phyloP scores from a whole-genome alignment of 2,113 vertebrate genomes.

The Malaclemys terrapin region DNA sequence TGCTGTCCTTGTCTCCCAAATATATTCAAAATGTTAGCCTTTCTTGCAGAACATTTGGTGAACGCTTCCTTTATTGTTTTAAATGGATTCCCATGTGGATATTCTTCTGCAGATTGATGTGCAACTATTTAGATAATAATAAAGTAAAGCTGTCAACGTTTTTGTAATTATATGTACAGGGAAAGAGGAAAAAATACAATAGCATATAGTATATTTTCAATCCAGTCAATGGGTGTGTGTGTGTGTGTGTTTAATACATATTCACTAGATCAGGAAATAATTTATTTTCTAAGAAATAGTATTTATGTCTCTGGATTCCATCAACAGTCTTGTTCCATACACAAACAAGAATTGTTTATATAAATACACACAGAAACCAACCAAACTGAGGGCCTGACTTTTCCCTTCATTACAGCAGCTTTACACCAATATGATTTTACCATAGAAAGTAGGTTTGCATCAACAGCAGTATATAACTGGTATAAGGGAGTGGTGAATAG shows the following conservation, averaged over 20 bases:
- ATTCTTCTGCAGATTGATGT: neutral
- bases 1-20: constrained; percentile 1
- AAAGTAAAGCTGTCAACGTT: constrained; percentile 13
- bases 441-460: neutral
- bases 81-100: neutral
- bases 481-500: neutral
- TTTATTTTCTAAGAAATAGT: neutral
- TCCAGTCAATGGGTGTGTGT: neutral
- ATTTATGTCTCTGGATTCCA: neutral
- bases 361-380: neutral
- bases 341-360: neutral
- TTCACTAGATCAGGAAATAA: neutral
- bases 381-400: neutral
- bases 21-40: constrained; percentile 33
- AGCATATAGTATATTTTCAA: neutral
- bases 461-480: neutral
- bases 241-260: neutral
- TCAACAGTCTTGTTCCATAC: neutral
- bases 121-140: constrained; percentile 31
- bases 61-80: constrained; percentile 40
- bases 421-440: neutral
- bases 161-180: neutral
- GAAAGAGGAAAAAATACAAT: neutral
- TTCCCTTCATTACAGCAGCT: neutral
- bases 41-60: constrained; percentile 42